phyloP scores from a whole-genome alignment of 2,113 vertebrate species.

The Piprites chloris region DNA sequence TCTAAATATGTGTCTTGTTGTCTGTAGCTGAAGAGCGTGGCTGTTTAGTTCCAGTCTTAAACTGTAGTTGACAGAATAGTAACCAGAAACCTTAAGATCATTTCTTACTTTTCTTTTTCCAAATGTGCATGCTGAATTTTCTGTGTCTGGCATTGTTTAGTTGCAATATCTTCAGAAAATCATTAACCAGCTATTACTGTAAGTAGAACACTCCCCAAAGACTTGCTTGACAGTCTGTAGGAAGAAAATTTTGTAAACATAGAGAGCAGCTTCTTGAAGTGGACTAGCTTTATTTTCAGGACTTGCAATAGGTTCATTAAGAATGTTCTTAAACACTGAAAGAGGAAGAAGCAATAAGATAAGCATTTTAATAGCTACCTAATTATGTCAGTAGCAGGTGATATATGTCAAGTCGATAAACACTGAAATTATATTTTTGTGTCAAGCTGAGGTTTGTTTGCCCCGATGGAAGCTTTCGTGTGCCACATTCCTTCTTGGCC shows the following conservation, averaged over 20 bases:
- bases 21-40: not conserved
- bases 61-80: not conserved
- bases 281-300: not conserved
- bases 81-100: not conserved
- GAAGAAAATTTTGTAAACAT: not conserved
- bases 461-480: not conserved
- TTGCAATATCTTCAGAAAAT: not conserved
- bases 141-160: not conserved
- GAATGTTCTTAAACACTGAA: not conserved
- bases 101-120: not conserved
- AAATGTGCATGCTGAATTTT: not conserved
- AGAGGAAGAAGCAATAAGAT: not conserved
- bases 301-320: not conserved
- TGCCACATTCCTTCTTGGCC: not conserved
- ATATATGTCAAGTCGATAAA: not conserved
- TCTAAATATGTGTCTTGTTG: not conserved
- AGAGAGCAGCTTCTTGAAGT: not conserved
- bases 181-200: not conserved
- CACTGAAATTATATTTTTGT: not conserved
- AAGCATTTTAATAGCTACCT: not conserved
- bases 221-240: not conserved
- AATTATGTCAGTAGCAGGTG: not conserved
- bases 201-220: not conserved
- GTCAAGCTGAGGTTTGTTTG: not conserved
- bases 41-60: not conserved